Percentiles rank a stretch among this genome's conserved stretches.
phyloP scores from a whole-genome alignment of 2,888 invertebrate species.

The Nemotelus pantherinus region DNA sequence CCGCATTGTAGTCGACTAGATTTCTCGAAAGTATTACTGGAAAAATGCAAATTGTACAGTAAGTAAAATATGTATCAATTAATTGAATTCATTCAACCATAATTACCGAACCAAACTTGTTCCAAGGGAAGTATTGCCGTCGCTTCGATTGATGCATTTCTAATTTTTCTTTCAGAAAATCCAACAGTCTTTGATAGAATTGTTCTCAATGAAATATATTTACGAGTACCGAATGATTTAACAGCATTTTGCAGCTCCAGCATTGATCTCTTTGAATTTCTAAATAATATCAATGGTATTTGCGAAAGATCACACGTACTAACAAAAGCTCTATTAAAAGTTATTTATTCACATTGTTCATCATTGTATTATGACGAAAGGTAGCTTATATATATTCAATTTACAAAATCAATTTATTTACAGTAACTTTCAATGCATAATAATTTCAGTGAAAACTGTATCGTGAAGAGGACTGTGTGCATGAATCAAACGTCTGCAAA shows the following conservation, averaged over 20 bases:
- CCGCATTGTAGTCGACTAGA: constrained; percentile 17
- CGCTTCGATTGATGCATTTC: background rate
- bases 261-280: constrained; percentile 36
- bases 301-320: constrained; percentile 19
- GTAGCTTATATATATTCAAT: constrained; percentile 29
- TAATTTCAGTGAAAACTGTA: constrained; percentile 38
- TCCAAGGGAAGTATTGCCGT: no score
- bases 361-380: constrained; percentile 36
- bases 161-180: constrained; percentile 30
- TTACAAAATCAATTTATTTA: background rate
- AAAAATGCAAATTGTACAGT: constrained; percentile 34
- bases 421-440: background rate
- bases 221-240: constrained; percentile 21
- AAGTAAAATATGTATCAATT: background rate
- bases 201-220: constrained; percentile 38
- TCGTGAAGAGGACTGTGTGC: constrained; percentile 20
- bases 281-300: constrained; percentile 20
- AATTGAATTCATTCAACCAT: background rate
- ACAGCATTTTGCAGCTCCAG: constrained; percentile 32
- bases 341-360: background rate
- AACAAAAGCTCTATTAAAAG: constrained; percentile 17
- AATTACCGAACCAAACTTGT: no score
- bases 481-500: background rate
- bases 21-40: constrained; percentile 32
- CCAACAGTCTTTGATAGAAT: constrained; percentile 22